Evolutionary conservation across 2,888 invertebrate genomes (phyloP).

Genomic region (Lasiommata megera): DNA sequence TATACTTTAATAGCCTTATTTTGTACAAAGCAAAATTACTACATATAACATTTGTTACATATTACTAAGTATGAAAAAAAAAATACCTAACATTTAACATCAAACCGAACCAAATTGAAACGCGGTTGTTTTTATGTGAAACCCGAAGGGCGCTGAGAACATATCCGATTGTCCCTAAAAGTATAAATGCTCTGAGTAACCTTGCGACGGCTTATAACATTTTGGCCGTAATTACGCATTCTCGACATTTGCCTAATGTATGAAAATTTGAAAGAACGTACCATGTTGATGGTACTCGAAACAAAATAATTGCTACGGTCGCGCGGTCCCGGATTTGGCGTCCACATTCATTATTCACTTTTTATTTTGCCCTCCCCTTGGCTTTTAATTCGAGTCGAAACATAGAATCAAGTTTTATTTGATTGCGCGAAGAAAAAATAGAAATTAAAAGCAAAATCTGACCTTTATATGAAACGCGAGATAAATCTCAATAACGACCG

Average conservation of each 20-base stretch:
- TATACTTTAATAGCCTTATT: too few relatives aligned
- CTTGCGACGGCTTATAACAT: constrained; percentile 65
- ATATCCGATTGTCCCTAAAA: constrained; percentile 56
- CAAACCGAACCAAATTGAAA: background rate
- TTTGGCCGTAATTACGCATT: constrained; percentile 77
- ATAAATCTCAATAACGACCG: constrained; percentile 47
- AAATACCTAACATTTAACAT: background rate
- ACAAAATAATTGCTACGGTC: constrained; percentile 81
- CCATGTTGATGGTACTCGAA: constrained; percentile 80
- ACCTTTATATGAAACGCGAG: constrained; percentile 67
- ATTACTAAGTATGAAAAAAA: background rate
- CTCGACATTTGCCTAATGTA: constrained; percentile 79
- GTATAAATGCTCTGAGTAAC: constrained; percentile 60
- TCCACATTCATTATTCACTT: constrained; percentile 80
- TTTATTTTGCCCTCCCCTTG: constrained; percentile 76
- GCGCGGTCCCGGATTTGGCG: constrained; percentile 74
- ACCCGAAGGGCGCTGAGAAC: constrained; percentile 36
- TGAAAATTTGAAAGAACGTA: constrained; percentile 80
- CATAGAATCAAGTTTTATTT: constrained; percentile 81
- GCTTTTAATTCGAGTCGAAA: constrained; percentile 80
- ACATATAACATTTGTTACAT: too few relatives aligned
- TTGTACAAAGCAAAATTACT: too few relatives aligned
- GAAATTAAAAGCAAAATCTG: constrained; percentile 66
- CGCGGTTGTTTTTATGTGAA: constrained; percentile 12
- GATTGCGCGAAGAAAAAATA: constrained; percentile 70